These are phyloP conservation scores for Numenius arquata DNA, from an alignment of 2,113 vertebrate genomes.

Conservation along the genomic window DNA sequence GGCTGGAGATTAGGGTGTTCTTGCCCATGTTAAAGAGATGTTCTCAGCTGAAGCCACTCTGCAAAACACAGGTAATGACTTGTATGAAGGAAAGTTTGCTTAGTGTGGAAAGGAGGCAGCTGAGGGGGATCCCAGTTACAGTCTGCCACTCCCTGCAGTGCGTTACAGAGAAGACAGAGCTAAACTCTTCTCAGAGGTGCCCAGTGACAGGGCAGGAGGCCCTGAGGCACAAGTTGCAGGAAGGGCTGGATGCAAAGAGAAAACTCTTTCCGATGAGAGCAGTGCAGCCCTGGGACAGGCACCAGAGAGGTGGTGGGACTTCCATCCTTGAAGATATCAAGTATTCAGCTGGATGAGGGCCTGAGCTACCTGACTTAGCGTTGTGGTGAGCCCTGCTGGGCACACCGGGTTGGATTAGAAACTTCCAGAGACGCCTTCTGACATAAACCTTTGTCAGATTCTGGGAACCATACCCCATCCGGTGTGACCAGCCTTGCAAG, in stretches of 20 bases:
- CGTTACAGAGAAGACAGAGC: not conserved
- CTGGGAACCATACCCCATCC: not conserved
- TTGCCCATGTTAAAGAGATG: not conserved
- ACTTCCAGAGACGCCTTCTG: not conserved
- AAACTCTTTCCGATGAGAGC: not conserved
- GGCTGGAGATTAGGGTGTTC: not conserved
- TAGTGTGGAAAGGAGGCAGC: not conserved
- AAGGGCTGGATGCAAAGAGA: not conserved
- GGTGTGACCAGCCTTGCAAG: not conserved
- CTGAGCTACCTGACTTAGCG: not conserved
- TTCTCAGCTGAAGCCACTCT: not conserved
- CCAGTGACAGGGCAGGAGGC: not conserved
- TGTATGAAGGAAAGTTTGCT: not conserved
- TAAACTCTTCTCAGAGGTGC: not conserved
- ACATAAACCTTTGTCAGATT: not conserved
- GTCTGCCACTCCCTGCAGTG: not conserved
- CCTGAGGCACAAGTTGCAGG: not conserved
- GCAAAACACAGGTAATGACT: not conserved
- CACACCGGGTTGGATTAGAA: accelerated
- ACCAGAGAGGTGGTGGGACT: not conserved
- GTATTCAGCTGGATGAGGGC: not conserved
- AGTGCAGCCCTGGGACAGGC: not conserved
- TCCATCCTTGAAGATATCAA: not conserved
- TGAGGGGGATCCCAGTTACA: not conserved
- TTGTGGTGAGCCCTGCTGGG: not conserved